A percentile compares a stretch with the other conserved stretches of the same genome.
Evolutionary conservation across 2,113 vertebrate genomes (phyloP).

Genomic region (Nannospalax galili): DNA sequence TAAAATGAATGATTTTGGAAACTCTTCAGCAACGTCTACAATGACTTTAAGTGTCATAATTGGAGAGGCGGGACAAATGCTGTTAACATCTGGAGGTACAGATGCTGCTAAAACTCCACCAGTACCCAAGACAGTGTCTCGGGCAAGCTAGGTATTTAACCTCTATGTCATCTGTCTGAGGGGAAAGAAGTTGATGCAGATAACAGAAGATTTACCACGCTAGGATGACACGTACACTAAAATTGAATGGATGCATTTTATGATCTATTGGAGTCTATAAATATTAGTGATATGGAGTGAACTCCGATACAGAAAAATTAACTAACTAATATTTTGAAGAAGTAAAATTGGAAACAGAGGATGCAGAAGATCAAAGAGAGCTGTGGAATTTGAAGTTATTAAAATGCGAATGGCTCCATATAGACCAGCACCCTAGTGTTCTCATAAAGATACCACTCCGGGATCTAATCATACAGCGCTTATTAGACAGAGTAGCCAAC

Average conservation of each 20-base stretch:
- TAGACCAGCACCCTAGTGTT: neutral
- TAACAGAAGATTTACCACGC: neutral
- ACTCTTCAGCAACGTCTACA: neutral
- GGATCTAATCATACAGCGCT: neutral
- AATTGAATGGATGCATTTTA: neutral
- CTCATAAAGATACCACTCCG: neutral
- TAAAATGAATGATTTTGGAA: neutral
- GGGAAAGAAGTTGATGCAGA: neutral
- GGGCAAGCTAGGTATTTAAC: neutral
- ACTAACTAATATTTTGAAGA: neutral
- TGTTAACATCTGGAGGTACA: neutral
- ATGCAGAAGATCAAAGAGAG: neutral
- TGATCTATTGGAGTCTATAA: neutral
- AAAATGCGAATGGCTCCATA: constrained; percentile 29
- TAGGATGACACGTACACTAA: neutral
- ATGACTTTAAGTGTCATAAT: neutral
- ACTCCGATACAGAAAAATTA: neutral
- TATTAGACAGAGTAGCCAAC: neutral
- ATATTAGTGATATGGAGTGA: constrained; percentile 17
- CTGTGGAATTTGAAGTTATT: neutral
- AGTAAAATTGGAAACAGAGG: constrained; percentile 33
- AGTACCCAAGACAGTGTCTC: neutral
- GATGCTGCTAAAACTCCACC: neutral
- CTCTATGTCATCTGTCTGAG: neutral
- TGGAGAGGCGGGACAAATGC: neutral